These are phyloP conservation scores for Merluccius polli DNA, from an alignment of 2,797 vertebrate species.

Conservation along the genomic window DNA sequence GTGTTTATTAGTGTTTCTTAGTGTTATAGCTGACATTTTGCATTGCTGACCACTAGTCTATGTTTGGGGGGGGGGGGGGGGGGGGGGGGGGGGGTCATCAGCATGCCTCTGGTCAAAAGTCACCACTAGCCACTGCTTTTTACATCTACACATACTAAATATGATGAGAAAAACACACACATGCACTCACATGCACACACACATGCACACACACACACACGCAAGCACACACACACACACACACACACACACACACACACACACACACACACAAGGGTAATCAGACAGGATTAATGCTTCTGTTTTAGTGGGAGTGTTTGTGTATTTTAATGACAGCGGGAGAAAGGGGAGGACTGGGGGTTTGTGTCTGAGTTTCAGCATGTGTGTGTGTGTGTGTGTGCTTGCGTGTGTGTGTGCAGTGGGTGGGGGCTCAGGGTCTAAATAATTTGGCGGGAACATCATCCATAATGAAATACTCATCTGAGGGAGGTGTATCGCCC, in stretches of 20 bases:
- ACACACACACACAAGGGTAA: constrained; percentile 17
- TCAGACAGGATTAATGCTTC: constrained; percentile 51
- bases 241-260: constrained; percentile 1
- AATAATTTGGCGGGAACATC: constrained; percentile 82
- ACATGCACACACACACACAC: constrained; percentile 3
- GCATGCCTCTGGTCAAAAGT: too few species aligned
- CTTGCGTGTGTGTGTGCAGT: constrained; percentile 20
- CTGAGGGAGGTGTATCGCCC: constrained; percentile 79
- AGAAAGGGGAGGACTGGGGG: constrained; percentile 18
- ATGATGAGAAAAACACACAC: not conserved
- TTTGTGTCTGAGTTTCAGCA: constrained; percentile 12
- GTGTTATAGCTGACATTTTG: too few species aligned
- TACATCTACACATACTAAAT: not conserved
- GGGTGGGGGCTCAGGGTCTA: constrained; percentile 61
- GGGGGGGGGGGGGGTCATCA: too few species aligned
- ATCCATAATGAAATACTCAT: constrained; percentile 82
- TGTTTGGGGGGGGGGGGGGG: too few species aligned
- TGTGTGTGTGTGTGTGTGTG: constrained; percentile 41
- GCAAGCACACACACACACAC: constrained; percentile 9
- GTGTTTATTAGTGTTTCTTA: too few species aligned
- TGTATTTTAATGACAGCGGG: constrained; percentile 25
- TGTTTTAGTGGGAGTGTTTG: constrained; percentile 33
- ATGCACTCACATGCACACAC: not conserved
- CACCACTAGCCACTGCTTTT: too few species aligned
- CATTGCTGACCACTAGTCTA: too few species aligned